Evolutionary conservation across 2,113 vertebrate genomes (phyloP).

Genomic region (Pungitius pungitius): DNA sequence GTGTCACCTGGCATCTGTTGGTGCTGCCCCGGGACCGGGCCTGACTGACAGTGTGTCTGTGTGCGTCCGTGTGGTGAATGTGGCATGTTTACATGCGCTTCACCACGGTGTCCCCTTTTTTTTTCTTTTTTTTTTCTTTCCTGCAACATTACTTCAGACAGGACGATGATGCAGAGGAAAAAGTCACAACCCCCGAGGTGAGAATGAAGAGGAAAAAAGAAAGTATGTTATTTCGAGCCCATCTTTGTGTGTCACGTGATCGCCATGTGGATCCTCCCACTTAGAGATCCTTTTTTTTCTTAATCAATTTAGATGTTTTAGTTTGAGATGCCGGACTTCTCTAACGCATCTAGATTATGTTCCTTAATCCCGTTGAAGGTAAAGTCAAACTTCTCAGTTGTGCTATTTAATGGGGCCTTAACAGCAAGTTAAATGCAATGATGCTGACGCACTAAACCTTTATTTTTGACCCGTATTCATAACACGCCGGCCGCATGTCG

Average conservation of each 20-base stretch:
- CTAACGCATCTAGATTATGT: too few relatives aligned
- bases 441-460: neutral
- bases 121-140: too few relatives aligned
- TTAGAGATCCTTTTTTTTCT: neutral
- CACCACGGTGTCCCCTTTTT: neutral
- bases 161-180: neutral
- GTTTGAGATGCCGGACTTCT: neutral
- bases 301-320: neutral
- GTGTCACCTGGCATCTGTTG: slow-evolving; percentile 83
- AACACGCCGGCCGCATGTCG: slow-evolving; percentile 35
- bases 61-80: slow-evolving; percentile 31
- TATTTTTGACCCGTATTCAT: slow-evolving; percentile 13
- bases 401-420: neutral
- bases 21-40: slow-evolving; percentile 49
- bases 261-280: neutral
- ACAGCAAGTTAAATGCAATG: neutral
- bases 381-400: neutral
- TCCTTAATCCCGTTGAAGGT: too few relatives aligned
- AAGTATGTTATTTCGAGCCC: neutral
- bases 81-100: slow-evolving; percentile 34
- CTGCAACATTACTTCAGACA: neutral
- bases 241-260: neutral
- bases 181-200: neutral
- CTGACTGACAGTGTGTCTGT: slow-evolving; percentile 49
- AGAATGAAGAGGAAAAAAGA: neutral